Conservation (phyloP, 1,140 invertebrate species). For the Luehdorfia chinensis region DNA sequence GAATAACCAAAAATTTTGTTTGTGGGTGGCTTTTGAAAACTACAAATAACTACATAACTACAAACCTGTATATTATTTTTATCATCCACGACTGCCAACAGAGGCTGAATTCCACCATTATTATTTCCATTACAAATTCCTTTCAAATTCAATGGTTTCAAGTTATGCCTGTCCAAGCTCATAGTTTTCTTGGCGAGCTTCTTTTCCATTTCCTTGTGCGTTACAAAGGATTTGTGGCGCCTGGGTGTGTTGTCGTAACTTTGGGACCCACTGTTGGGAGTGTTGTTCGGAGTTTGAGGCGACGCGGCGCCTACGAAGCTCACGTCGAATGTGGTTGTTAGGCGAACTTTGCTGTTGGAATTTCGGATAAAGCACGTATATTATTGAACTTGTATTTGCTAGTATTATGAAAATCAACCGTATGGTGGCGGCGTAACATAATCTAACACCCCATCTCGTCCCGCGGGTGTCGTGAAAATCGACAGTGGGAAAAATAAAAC, state of each 20-base stretch:
- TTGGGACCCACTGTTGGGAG: conserved; percentile 24
- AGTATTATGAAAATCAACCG: too few species aligned
- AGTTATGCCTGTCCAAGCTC: conserved; percentile 51
- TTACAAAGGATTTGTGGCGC: conserved; percentile 50
- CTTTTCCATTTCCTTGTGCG: conserved; percentile 30
- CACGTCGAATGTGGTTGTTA: conserved; percentile 63
- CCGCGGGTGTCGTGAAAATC: too few species aligned
- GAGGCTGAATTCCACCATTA: conserved; percentile 34
- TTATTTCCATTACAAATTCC: conserved; percentile 56
- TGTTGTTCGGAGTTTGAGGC: conserved; percentile 32
- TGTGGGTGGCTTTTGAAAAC: too few species aligned
- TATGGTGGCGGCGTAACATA: too few species aligned
- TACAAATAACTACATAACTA: too few species aligned
- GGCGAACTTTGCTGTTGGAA: conserved; percentile 53
- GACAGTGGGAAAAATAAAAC: too few species aligned
- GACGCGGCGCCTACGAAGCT: conserved; percentile 45
- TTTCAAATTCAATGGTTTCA: conserved; percentile 61
- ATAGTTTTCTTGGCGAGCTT: conserved; percentile 39
- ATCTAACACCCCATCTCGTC: too few species aligned
- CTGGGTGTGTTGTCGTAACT: conserved; percentile 36
- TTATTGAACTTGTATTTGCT: conserved; percentile 2
- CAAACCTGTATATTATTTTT: conserved; percentile 70
- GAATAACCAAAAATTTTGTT: too few species aligned
- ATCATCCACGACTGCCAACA: conserved; percentile 62
- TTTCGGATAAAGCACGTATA: conserved; percentile 13